Percentiles rank a stretch among this genome's conserved stretches.
phyloP scores from a whole-genome alignment of 2,888 invertebrate genomes.

The Watsonalla cultraria region DNA sequence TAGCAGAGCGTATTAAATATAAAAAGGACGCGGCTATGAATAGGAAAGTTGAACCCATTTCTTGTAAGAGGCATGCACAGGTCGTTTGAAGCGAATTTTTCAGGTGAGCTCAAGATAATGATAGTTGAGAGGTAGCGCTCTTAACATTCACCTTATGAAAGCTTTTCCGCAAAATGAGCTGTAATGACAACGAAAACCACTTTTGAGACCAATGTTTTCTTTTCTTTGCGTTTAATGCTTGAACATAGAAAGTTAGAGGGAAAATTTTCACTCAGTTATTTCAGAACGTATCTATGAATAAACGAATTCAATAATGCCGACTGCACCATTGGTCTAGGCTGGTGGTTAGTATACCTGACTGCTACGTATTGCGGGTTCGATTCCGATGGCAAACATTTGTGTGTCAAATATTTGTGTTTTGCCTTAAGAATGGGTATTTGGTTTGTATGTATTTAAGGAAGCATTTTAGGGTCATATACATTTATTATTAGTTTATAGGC shows the following conservation, averaged over 20 bases:
- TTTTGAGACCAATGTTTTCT: conserved; percentile 51
- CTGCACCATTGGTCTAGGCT: no score
- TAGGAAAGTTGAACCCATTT: conserved; percentile 4
- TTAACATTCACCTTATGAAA: conserved; percentile 47
- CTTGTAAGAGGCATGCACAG: conserved; percentile 13
- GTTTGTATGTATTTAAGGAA: no score
- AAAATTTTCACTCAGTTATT: conserved; percentile 6
- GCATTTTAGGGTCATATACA: no score
- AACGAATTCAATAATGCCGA: no score
- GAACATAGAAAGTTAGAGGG: neutral
- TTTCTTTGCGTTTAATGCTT: conserved; percentile 18
- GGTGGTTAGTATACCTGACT: no score
- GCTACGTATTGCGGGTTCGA: no score
- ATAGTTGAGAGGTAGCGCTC: conserved; percentile 45
- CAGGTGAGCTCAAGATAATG: conserved; percentile 49
- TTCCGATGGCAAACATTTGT: no score
- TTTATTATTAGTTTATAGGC: no score
- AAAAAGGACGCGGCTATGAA: neutral
- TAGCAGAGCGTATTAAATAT: neutral
- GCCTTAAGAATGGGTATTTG: no score
- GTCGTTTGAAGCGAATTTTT: conserved; percentile 33
- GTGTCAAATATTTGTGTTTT: no score
- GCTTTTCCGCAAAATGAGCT: conserved; percentile 55
- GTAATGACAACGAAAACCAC: conserved; percentile 63
- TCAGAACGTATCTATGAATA: neutral